Evolutionary conservation across 2,113 vertebrate species (phyloP), one percentile per base, ranked within the genome.

Genomic region (Fregata magnificens): DNA sequence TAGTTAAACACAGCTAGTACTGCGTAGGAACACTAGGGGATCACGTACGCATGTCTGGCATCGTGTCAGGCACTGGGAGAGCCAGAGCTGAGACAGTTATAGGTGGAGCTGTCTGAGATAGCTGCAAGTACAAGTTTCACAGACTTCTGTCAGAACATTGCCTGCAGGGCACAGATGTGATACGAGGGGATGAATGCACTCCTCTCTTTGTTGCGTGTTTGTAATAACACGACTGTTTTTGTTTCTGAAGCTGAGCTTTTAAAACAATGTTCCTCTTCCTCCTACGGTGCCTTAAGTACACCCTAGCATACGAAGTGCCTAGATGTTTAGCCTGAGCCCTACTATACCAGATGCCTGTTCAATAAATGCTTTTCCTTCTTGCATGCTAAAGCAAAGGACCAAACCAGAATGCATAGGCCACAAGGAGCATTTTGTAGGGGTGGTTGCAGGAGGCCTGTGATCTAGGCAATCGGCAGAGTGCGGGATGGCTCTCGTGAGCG

Each of bases 101-200:
- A 86, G 95, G 94, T 91, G 94, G 92, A 97, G 92, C 88, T 59
- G 79, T 67, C 96, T 94, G 96, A 97, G 97, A 95, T 66, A 67
- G 86, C 85, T 95, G 92, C 71, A 9, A 90, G 62, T 81, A 73
- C 62, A 1, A 81, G 88, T 90, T 96, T 94, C 95, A 94, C 97
- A 97, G 96, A 90, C 88, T 90, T 34, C 63, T 86, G 62, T 55
- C 76, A 63, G 95, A 95, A 93, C 94, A 92, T 86, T 88, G 92
- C 95, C 96, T 45, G 69, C 90, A 52, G 95, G 96, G 94, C 80
- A 93, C 88, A 93, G 88, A 95, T 96, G 96, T 58, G 92, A 71
- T 92, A 56, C 1, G 28, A 62, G 74, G 70, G 24, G 14, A 14
- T 74, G 80, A 88, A 90, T 72, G 76, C 82, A 63, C 67, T 81